Evolutionary conservation across 1,140 invertebrate species (phyloP).

Genomic region (Oedothorax gibbosus): DNA sequence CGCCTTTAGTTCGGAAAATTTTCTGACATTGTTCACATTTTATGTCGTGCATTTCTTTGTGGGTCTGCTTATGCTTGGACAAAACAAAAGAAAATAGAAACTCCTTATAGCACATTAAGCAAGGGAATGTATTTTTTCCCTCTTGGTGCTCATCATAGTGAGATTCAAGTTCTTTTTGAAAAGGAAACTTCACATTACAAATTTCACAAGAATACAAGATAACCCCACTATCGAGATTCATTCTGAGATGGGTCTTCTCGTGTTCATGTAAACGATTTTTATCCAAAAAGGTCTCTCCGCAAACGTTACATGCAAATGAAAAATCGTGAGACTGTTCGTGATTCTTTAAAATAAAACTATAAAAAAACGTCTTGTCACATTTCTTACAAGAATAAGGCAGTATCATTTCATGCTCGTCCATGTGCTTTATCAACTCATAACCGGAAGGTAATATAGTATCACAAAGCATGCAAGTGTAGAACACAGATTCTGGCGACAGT

Average conservation of each 20-base stretch:
- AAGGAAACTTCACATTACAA: background rate
- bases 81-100: constrained; percentile 14
- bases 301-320: constrained; percentile 1
- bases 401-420: constrained; percentile 16
- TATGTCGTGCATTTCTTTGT: background rate
- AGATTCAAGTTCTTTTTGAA: background rate
- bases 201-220: constrained; percentile 12
- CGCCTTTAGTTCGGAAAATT: too few relatives aligned
- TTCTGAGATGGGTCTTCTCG: constrained; percentile 20
- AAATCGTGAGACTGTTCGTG: background rate
- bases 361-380: constrained; percentile 6
- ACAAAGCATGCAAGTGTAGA: constrained; percentile 5
- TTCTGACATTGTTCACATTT: too few relatives aligned
- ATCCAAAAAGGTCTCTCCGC: background rate
- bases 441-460: background rate
- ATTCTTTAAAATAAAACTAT: background rate
- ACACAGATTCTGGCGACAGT: background rate
- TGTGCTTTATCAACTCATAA: background rate
- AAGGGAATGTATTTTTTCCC: background rate
- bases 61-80: background rate
- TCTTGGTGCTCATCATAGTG: constrained; percentile 11
- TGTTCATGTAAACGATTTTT: background rate
- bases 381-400: background rate
- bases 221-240: background rate
- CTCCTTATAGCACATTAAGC: background rate